Evolutionary conservation across 2,113 vertebrate genomes (phyloP), one percentile per base, ranked within the genome.

Genomic region (Apistogramma diplotaenia): DNA sequence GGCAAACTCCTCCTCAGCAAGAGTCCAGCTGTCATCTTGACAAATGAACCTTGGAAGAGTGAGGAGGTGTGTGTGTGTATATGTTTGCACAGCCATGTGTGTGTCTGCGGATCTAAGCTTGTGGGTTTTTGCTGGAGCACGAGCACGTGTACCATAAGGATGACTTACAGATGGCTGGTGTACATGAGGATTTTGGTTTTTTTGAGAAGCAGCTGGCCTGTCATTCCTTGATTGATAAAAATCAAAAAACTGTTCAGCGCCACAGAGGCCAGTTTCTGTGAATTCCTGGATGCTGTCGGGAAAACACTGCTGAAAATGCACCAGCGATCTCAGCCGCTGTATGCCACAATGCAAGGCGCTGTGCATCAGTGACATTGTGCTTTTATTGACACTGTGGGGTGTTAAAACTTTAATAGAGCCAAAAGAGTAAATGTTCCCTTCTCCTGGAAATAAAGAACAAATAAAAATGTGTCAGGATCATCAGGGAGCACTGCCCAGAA

Each of bases 21-120:
- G 89, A 85, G 85, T 93, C 94, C 92, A 93, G 90, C 93, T 94
- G 93, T 94, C 94, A 91, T 79, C 80, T 90, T 94, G 93, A 94
- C 94, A 94, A 94, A 94, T 93, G 90, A 92, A 94, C 90, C 90
- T 89, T 89, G 88, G 90, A 89, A 86, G 89, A 92, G 78, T 89
- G 88, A 91, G 54, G 82, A 85, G 78, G 80, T 83, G 78, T 82
- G 86, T 73, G 79, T 57, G 60, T 72, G 56, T 51, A 11, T 86
- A 13, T 78, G 90, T 88, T 77, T 88, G 82, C 83, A 85, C 53
- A 76, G 55, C 62, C 67, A 77, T 85, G 81, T 85, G 81, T 85
- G 79, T 72, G 83, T 82, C 65, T 81, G 71, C 40, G 72, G 61
- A 77, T 72, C 75, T 19, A 70, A 19, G 51, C 27, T 53, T 83